phyloP scores from a whole-genome alignment of 1,140 invertebrate genomes.

The Globodera ellingtonae region DNA sequence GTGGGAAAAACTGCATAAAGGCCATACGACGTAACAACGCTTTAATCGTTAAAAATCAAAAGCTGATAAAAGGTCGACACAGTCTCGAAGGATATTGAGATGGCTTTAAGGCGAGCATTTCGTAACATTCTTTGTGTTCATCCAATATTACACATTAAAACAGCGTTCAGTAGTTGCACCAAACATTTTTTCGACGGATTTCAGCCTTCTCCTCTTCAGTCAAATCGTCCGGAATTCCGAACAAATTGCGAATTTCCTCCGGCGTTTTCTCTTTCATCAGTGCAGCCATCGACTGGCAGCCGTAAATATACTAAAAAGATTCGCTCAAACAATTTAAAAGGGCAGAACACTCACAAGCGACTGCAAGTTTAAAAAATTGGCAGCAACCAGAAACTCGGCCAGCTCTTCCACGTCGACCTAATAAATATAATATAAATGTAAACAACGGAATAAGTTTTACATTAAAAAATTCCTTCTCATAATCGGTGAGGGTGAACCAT shows the following conservation, averaged over 20 bases:
- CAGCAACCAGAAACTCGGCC: constrained; percentile 21
- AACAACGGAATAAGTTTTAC: constrained; percentile 4
- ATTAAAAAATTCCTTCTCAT: constrained; percentile 40
- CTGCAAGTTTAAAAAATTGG: constrained; percentile 36
- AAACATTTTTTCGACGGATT: constrained; percentile 37
- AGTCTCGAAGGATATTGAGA: no score
- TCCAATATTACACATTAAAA: no score
- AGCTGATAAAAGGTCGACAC: no score
- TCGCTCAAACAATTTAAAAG: not conserved
- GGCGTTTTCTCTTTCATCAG: constrained; percentile 37
- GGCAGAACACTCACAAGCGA: constrained; percentile 20
- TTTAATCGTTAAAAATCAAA: no score
- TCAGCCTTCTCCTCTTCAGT: constrained; percentile 45
- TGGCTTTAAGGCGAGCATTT: no score
- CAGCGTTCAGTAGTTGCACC: constrained; percentile 38
- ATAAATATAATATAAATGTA: not conserved
- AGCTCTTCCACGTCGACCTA: constrained; percentile 33
- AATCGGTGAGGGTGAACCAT: constrained; percentile 40
- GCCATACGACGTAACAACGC: no score
- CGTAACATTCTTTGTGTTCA: no score
- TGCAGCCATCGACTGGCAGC: constrained; percentile 35
- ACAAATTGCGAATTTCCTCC: constrained; percentile 37
- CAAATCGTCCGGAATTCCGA: constrained; percentile 39
- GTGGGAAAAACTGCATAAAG: no score
- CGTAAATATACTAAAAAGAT: constrained; percentile 24